Evolutionary conservation across 2,113 vertebrate genomes (phyloP), one percentile per base, ranked within the genome.

Genomic region (Syrrhaptes paradoxus): DNA sequence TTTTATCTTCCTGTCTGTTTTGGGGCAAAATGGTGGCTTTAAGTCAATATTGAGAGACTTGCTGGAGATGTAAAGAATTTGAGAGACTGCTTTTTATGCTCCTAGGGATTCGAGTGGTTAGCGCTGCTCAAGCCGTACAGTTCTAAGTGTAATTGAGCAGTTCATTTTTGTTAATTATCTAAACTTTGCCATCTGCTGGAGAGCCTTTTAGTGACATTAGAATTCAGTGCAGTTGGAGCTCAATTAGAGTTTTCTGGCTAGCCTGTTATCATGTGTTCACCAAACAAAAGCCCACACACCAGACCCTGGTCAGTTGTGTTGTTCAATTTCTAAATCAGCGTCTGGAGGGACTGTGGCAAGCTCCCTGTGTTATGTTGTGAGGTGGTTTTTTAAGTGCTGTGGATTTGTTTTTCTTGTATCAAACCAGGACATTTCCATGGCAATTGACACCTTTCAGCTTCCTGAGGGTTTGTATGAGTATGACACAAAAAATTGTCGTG

Each of bases 181-280:
- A 95, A 93, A 97, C 87, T 93, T 95, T 97, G 93, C 93, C 96
- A 96, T 96, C 91, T 97, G 94, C 89, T 96, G 95, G 93, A 94
- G 75, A 95, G 86, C 90, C 63, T 81, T 92, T 93, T 92, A 74
- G 89, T 90, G 86, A 86, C 89, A 84, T 90, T 83, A 29, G 38
- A 77, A 95, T 93, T 74, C 34, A 90, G 93, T 87, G 79, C 94
- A 67, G 43, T 93, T 95, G 92, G 92, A 95, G 72, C 91, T 95
- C 85, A 66, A 0, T 89, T 84, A 91, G 52, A 45, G 41, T 78
- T 89, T 89, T 65, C 61, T 85, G 71, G 65, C 41, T 68, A 41
- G 52, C 38, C 84, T 96, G 67, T 92, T 92, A 22, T 19, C 28
- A 8, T 63, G 57, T 78, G 57, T 90, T 87, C 54, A 21, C 41